A percentile compares a stretch with the other conserved stretches of the same genome.
Evolutionary conservation across 1,140 invertebrate species (phyloP).

Genomic region (Diabrotica virgifera): DNA sequence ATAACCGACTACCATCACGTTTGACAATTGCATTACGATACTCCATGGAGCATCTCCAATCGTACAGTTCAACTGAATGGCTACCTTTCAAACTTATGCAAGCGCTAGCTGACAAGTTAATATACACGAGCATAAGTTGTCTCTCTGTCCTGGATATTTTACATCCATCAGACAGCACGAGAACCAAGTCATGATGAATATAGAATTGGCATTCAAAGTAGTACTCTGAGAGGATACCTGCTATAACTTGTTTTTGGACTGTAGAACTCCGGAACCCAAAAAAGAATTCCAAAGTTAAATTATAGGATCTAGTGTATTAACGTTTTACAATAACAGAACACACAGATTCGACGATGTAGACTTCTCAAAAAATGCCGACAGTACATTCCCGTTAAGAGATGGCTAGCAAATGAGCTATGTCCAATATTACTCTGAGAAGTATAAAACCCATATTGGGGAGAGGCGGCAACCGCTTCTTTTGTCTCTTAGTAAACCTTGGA

Average conservation of each 20-base stretch:
- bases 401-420: constrained; percentile 61
- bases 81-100: too few relatives aligned
- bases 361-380: constrained; percentile 59
- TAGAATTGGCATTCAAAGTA: constrained; percentile 75
- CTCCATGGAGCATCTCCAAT: too few relatives aligned
- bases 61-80: too few relatives aligned
- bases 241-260: constrained; percentile 59
- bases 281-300: constrained; percentile 58
- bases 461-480: constrained; percentile 62
- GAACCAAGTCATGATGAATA: constrained; percentile 63
- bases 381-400: constrained; percentile 58
- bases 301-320: constrained; percentile 74
- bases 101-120: too few relatives aligned
- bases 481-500: constrained; percentile 57
- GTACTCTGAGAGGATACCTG: constrained; percentile 61
- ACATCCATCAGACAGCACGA: constrained; percentile 80
- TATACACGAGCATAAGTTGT: too few relatives aligned
- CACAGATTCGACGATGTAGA: constrained; percentile 87
- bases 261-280: constrained; percentile 51
- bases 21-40: too few relatives aligned
- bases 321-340: constrained; percentile 87
- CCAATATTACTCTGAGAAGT: constrained; percentile 73
- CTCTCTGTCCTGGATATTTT: constrained; percentile 75
- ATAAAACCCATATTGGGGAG: constrained; percentile 23
- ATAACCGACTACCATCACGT: too few relatives aligned